These are phyloP conservation scores for Hedya salicella DNA, from an alignment of 2,888 invertebrate genomes.

Conservation along the genomic window DNA sequence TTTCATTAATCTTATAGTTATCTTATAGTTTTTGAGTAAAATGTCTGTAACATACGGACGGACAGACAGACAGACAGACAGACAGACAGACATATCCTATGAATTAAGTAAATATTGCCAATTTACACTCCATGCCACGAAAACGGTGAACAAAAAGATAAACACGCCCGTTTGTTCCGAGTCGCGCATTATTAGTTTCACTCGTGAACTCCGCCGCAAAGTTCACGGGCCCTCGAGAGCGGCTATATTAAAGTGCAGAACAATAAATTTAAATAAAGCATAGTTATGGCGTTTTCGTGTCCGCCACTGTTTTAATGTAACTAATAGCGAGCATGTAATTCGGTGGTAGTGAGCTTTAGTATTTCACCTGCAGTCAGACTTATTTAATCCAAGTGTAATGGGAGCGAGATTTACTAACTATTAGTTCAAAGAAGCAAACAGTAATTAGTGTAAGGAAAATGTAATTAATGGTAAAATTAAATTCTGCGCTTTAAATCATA, in stretches of 20 bases:
- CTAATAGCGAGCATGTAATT: conserved; percentile 55
- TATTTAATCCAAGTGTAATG: conserved; percentile 13
- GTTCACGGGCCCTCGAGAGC: conserved; percentile 64
- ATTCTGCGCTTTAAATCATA: no score
- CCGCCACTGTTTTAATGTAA: conserved; percentile 67
- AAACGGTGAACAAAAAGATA: conserved; percentile 46
- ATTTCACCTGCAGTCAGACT: conserved; percentile 21
- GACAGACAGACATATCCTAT: no score
- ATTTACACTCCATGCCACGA: conserved; percentile 44
- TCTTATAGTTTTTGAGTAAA: no score
- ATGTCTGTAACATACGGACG: no score
- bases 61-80: no score
- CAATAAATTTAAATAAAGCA: conserved; percentile 82
- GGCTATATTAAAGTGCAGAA: conserved; percentile 73
- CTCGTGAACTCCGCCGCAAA: conserved; percentile 61
- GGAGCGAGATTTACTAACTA: conserved; percentile 10
- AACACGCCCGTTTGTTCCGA: conserved; percentile 32
- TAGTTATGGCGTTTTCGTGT: conserved; percentile 79
- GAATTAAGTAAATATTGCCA: conserved; percentile 21
- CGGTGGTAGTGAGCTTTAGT: conserved; percentile 25
- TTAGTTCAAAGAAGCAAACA: conserved; percentile 4
- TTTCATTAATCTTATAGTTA: no score
- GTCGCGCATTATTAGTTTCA: conserved; percentile 66
- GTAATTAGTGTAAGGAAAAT: background rate
- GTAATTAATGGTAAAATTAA: background rate